A percentile compares a stretch with the other conserved stretches of the same genome.
These are phyloP conservation scores for Ephestia elutella DNA, from an alignment of 1,140 invertebrate genomes.

Conservation along the genomic window DNA sequence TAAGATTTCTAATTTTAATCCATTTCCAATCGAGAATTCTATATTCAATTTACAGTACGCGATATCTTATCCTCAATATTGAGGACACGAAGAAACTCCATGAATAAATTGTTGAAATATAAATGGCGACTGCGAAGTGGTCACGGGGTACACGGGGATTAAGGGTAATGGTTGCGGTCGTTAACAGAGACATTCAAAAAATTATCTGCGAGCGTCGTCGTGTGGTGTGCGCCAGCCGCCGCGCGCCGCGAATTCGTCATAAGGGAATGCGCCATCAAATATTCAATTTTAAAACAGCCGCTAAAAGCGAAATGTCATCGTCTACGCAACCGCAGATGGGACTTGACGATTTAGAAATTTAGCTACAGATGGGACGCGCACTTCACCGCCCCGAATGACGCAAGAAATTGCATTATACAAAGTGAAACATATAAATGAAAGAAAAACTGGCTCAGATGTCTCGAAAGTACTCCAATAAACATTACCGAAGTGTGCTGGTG, in stretches of 20 bases:
- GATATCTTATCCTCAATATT: neutral
- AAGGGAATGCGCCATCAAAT: conserved; percentile 72
- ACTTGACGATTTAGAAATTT: conserved; percentile 70
- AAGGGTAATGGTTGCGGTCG: conserved; percentile 45
- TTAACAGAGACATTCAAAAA: conserved; percentile 63
- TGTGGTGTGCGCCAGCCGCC: no score
- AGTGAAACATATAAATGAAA: conserved; percentile 67
- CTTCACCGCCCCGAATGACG: conserved; percentile 52
- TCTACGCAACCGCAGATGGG: conserved; percentile 64
- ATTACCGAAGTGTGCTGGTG: conserved; percentile 60
- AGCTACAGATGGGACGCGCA: conserved; percentile 70
- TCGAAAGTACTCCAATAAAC: conserved; percentile 54
- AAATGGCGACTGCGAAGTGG: conserved; percentile 31
- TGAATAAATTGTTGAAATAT: conserved; percentile 30
- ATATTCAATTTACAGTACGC: neutral
- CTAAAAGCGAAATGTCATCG: conserved; percentile 74
- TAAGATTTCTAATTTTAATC: no score
- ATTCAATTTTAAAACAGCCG: conserved; percentile 74
- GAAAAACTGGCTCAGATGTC: conserved; percentile 55
- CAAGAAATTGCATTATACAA: conserved; percentile 71
- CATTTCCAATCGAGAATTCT: no score
- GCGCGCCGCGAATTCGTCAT: conserved; percentile 58
- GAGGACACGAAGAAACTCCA: conserved; percentile 8
- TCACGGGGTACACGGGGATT: conserved; percentile 24
- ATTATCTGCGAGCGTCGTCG: conserved; percentile 50